Evolutionary conservation across 2,797 vertebrate genomes (phyloP), one percentile per base, ranked within the genome.

Genomic region (Diceros bicornis): DNA sequence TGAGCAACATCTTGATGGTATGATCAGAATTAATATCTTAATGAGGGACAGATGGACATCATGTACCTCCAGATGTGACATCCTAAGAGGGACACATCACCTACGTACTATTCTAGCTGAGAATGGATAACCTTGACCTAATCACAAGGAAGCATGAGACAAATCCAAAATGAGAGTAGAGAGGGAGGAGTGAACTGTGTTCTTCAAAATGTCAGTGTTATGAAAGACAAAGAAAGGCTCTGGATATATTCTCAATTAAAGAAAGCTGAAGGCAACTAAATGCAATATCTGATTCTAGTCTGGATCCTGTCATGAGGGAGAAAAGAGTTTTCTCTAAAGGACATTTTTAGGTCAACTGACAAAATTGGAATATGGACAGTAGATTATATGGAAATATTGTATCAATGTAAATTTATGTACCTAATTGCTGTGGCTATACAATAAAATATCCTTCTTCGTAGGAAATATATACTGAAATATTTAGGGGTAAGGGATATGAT

Each of bases 241-340:
- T 93, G 72, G 25, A 52, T 89, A 78, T 79, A 89, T 59, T 94
- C 55, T 52, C 90, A 11, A 77, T 89, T 83, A 93, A 79, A 95
- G 34, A 23, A 86, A 52, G 12, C 52, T 85, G 78, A 72, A 57
- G 37, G 75, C 10, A 78, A 18, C 13, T 85, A 75, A 91, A 74
- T 93, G 3, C 13, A 90, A 1, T 93, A 29, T 78, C 57, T 72
- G 61, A 66, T 84, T 29, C 32, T 92, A 68, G 1, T 50, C 44
- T 97, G 59, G 20, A 68, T 89, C 71, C 71, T 95, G 1, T 69
- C 37, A 29, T 55, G 37, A 96, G 13, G 44, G 37, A 79, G 4
- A 77, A 81, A 87, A 81, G 17, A 50, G 6, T 94, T 94, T 72
- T 94, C 32, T 84, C 8, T 6, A 57, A 86, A 69, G 18, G 29